phyloP scores from a whole-genome alignment of 2,113 vertebrate genomes.

The Hippotragus niger region DNA sequence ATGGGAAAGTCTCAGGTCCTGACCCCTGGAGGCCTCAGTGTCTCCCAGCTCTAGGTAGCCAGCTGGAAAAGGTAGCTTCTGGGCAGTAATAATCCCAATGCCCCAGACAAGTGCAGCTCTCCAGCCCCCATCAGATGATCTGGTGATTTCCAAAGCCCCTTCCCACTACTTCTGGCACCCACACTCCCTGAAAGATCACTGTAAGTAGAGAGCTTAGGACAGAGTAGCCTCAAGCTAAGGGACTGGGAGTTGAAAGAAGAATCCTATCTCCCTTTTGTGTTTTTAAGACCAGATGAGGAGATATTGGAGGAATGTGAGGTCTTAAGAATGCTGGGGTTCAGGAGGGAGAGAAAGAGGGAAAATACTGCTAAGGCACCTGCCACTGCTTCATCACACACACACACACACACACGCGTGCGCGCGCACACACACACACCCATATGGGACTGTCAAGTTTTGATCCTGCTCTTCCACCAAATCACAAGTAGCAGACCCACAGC shows the following conservation, averaged over 20 bases:
- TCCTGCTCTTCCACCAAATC: background rate
- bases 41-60: background rate
- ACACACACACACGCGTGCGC: background rate
- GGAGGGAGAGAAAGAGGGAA: background rate
- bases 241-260: background rate
- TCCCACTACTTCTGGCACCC: background rate
- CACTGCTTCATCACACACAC: background rate
- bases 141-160: background rate
- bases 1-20: background rate
- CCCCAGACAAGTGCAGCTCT: background rate
- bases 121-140: background rate
- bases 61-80: background rate
- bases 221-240: background rate
- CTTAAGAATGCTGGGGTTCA: background rate
- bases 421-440: background rate
- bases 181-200: background rate
- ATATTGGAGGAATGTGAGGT: background rate
- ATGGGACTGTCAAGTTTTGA: background rate
- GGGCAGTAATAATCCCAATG: background rate
- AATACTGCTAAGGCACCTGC: background rate
- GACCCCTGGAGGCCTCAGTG: background rate
- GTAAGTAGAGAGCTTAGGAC: background rate
- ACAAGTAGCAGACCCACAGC: background rate
- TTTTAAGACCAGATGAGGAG: background rate
- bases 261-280: background rate